These are phyloP conservation scores for Lycia hirtaria DNA, from an alignment of 2,888 invertebrate genomes.

Conservation along the genomic window DNA sequence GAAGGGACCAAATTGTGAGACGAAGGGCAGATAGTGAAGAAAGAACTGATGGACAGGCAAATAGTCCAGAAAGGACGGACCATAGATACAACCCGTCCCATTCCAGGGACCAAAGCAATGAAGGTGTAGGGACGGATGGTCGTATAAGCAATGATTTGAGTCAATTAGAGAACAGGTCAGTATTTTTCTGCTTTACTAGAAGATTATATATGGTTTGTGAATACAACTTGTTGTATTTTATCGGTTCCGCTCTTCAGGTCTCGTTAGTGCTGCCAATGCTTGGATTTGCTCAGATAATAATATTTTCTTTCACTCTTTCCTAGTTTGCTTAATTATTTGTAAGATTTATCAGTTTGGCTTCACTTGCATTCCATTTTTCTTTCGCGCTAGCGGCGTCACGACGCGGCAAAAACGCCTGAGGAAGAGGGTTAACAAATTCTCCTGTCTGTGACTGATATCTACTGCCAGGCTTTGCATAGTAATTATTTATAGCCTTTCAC, in stretches of 20 bases:
- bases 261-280: too few species aligned
- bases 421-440: constrained; percentile 3
- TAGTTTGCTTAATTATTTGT: neutral
- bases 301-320: too few species aligned
- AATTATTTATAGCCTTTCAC: neutral
- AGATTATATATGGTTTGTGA: too few species aligned
- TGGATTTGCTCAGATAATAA: too few species aligned
- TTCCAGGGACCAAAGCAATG: neutral
- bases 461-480: constrained; percentile 1
- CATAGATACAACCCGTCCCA: neutral
- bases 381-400: neutral
- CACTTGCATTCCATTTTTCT: neutral
- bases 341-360: neutral
- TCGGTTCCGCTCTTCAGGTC: neutral
- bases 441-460: neutral
- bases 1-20: neutral
- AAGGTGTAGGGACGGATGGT: neutral
- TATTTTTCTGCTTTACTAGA: neutral
- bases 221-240: too few species aligned
- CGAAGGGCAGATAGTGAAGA: neutral
- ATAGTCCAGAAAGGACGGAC: neutral
- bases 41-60: neutral
- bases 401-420: constrained; percentile 1
- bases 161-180: constrained; percentile 8
- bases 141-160: neutral